A percentile compares a stretch with the other conserved stretches of the same genome.
phyloP scores from a whole-genome alignment of 2,888 invertebrate species.

The Oxyteleia sp. region DNA sequence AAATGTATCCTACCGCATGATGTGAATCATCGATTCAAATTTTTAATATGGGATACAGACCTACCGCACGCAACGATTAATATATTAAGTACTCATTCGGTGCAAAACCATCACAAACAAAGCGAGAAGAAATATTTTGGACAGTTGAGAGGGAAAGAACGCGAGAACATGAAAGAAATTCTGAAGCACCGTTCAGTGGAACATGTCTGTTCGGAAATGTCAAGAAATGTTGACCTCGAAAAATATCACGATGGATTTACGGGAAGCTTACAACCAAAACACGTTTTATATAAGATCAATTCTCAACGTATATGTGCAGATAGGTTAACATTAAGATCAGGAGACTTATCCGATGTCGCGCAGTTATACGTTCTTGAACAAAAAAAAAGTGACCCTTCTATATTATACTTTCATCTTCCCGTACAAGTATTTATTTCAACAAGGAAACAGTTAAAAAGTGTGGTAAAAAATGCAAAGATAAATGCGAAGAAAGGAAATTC shows the following conservation, averaged over 20 bases:
- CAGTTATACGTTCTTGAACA: background rate
- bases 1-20: conserved; percentile 6
- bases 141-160: conserved; percentile 22
- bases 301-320: conserved; percentile 12
- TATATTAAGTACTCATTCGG: conserved; percentile 2
- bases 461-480: background rate
- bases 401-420: background rate
- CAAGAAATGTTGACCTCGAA: background rate
- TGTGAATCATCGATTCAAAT: conserved; percentile 19
- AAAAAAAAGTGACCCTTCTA: conserved; percentile 25
- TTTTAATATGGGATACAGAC: conserved; percentile 15
- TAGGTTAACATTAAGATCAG: conserved; percentile 13
- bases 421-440: conserved; percentile 35
- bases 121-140: background rate
- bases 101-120: conserved; percentile 3
- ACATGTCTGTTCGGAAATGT: background rate
- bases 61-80: background rate
- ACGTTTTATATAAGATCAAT: conserved; percentile 18
- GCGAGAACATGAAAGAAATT: conserved; percentile 11
- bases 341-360: conserved; percentile 62
- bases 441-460: conserved; percentile 2
- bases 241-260: conserved; percentile 23
- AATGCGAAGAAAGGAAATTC: background rate
- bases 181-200: background rate
- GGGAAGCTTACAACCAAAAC: background rate